Evolutionary conservation across 2,113 vertebrate genomes (phyloP).

Genomic region (Thryonomys swinderianus): DNA sequence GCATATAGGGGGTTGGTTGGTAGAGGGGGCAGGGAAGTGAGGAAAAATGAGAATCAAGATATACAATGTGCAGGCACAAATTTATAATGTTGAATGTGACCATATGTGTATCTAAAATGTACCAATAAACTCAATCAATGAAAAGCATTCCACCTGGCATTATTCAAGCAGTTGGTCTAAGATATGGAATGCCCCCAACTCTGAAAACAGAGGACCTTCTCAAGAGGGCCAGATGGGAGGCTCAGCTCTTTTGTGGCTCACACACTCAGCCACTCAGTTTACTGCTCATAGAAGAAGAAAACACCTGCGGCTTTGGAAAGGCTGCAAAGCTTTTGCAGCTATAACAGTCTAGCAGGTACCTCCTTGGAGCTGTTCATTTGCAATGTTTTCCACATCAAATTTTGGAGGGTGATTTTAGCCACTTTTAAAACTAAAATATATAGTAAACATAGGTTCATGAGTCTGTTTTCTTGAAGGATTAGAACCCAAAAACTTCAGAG

Average conservation of each 20-base stretch:
- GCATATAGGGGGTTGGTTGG: too few species aligned
- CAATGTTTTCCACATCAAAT: constrained; percentile 64
- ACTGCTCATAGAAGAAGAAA: constrained; percentile 62
- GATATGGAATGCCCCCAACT: not conserved
- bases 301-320: constrained; percentile 43
- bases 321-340: constrained; percentile 63
- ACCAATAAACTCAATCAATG: too few species aligned
- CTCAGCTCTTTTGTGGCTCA: not conserved
- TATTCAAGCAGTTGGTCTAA: constrained; percentile 37
- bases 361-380: constrained; percentile 49
- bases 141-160: too few species aligned
- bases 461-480: constrained; percentile 63
- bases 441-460: constrained; percentile 54
- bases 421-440: constrained; percentile 66
- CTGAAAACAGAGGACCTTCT: constrained; percentile 40
- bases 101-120: too few species aligned
- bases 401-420: constrained; percentile 59
- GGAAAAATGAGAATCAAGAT: too few species aligned
- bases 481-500: constrained; percentile 27
- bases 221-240: not conserved
- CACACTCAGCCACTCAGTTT: constrained; percentile 53
- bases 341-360: constrained; percentile 55
- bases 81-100: too few species aligned
- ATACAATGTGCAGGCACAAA: too few species aligned
- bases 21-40: too few species aligned